Evolutionary conservation across 2,797 vertebrate genomes (phyloP).

Genomic region (Sebastes wilsoni): DNA sequence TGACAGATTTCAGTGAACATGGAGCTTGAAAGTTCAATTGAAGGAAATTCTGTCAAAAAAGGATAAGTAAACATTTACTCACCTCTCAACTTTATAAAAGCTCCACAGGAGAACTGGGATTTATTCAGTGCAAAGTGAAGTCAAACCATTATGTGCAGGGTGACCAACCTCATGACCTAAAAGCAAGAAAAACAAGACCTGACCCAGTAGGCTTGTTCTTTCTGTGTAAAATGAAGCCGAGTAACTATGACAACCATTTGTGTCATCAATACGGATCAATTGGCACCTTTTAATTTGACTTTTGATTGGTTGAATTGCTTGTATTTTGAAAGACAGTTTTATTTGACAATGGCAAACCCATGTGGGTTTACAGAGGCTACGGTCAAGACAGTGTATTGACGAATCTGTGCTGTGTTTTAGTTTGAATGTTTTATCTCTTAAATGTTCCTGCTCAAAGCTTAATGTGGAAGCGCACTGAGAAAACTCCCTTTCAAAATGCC

Average conservation of each 20-base stretch:
- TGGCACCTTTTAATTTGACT: background rate
- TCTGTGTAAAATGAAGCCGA: background rate
- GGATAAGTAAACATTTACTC: background rate
- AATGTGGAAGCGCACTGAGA: conserved; percentile 1
- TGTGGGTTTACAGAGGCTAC: background rate
- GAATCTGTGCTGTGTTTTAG: background rate
- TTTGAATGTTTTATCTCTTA: conserved; percentile 20
- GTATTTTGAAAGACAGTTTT: background rate
- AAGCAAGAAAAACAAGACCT: background rate
- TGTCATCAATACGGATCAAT: background rate
- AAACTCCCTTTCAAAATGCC: conserved; percentile 17
- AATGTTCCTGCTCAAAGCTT: conserved; percentile 3
- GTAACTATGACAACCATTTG: background rate
- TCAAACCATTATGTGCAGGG: background rate
- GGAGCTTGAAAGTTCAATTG: background rate
- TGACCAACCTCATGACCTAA: background rate
- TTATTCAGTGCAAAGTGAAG: background rate
- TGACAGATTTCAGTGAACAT: background rate
- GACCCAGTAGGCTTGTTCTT: too few species aligned
- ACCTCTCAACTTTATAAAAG: background rate
- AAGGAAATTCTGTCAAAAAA: background rate
- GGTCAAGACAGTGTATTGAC: background rate
- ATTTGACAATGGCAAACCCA: background rate
- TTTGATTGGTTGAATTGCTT: background rate
- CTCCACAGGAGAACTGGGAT: background rate